phyloP scores from a whole-genome alignment of 2,113 vertebrate genomes.

The Zosterops borbonicus region DNA sequence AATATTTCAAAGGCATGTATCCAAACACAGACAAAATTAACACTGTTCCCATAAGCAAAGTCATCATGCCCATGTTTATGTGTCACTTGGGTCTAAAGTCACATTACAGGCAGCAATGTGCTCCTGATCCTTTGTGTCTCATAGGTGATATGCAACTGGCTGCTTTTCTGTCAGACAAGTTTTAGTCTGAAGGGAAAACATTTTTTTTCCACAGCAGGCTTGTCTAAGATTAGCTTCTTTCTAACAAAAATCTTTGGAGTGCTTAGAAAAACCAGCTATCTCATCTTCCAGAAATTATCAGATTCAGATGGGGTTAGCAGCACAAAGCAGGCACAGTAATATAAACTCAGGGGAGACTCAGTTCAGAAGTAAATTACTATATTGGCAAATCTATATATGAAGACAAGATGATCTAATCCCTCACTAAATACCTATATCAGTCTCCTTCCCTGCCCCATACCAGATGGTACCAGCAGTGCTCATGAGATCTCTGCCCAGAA shows the following conservation, averaged over 20 bases:
- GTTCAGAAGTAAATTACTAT: not conserved
- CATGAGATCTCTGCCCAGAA: not conserved
- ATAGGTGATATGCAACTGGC: not conserved
- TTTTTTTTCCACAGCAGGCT: not conserved
- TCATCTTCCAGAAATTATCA: not conserved
- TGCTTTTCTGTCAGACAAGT: not conserved
- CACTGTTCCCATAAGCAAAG: not conserved
- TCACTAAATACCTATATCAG: not conserved
- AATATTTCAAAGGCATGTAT: not conserved
- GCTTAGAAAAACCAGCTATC: not conserved
- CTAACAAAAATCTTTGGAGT: not conserved
- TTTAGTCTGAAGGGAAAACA: not conserved
- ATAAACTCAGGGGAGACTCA: not conserved
- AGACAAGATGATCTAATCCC: not conserved
- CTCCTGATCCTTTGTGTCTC: not conserved
- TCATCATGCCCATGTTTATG: not conserved
- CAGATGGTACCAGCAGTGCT: not conserved
- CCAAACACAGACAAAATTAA: not conserved
- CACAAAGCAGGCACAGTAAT: not conserved
- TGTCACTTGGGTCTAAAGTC: not conserved
- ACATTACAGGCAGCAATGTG: not conserved
- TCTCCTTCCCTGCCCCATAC: not conserved
- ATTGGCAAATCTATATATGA: not conserved
- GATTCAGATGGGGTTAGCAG: not conserved
- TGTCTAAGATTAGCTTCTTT: not conserved